Percentiles rank a stretch among this genome's conserved stretches.
Evolutionary conservation across 1,140 invertebrate species (phyloP).

Genomic region (Drosophila truncata): DNA sequence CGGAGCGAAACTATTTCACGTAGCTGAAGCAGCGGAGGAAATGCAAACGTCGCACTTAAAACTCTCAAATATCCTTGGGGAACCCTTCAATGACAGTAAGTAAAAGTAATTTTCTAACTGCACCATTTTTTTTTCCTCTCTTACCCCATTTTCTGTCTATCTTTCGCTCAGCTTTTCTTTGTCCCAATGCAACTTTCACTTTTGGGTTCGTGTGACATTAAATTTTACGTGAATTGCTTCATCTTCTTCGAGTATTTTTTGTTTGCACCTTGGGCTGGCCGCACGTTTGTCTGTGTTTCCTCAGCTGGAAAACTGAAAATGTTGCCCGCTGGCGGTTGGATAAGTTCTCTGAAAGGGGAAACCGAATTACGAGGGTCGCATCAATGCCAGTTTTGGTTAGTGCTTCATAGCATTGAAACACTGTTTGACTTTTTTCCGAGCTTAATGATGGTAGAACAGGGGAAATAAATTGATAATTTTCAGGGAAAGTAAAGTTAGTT

Average conservation of each 20-base stretch:
- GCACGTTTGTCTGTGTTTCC: slow-evolving; percentile 56
- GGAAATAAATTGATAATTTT: slow-evolving; percentile 8
- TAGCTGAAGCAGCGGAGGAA: slow-evolving; percentile 38
- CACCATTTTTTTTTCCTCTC: slow-evolving; percentile 32
- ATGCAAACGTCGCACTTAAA: slow-evolving; percentile 70
- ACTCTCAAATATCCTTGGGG: slow-evolving; percentile 59
- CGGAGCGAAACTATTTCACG: slow-evolving; percentile 54
- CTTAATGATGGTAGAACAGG: slow-evolving; percentile 24
- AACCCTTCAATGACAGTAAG: slow-evolving; percentile 62
- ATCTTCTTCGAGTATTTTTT: slow-evolving; percentile 37
- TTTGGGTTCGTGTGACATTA: slow-evolving; percentile 68
- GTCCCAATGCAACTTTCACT: slow-evolving; percentile 69
- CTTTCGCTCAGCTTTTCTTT: slow-evolving; percentile 12
- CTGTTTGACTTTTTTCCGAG: slow-evolving; percentile 19
- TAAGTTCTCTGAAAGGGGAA: slow-evolving; percentile 41
- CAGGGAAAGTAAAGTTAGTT: neutral
- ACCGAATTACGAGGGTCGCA: slow-evolving; percentile 48
- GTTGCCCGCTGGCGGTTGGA: slow-evolving; percentile 48
- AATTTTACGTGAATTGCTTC: slow-evolving; percentile 66
- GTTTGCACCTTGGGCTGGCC: slow-evolving; percentile 48
- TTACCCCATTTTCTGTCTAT: slow-evolving; percentile 18
- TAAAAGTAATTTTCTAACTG: slow-evolving; percentile 80
- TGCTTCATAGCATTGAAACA: neutral
- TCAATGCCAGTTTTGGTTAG: slow-evolving; percentile 42
- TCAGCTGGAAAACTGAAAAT: slow-evolving; percentile 70